phyloP scores from a whole-genome alignment of 2,113 vertebrate species.

The Atherinomorus stipes region DNA sequence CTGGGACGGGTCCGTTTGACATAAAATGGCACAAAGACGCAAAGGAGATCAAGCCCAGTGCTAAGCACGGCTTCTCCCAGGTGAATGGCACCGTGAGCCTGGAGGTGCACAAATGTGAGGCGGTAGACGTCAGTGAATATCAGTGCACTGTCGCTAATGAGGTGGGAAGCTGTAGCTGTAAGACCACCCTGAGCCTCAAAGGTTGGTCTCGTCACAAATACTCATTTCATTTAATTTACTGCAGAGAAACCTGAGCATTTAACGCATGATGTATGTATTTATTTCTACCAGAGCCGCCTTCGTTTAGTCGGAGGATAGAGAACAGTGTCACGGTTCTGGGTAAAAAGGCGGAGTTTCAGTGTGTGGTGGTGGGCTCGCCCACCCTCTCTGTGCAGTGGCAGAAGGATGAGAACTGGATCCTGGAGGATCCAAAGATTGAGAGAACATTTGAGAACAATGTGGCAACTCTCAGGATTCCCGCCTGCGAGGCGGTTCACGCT shows the following conservation, averaged over 20 bases:
- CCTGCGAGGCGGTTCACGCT: constrained; percentile 85
- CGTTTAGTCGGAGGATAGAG: constrained; percentile 90
- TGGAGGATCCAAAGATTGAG: constrained; percentile 88
- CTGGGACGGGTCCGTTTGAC: constrained; percentile 91
- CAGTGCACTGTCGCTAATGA: constrained; percentile 92
- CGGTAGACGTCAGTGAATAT: constrained; percentile 93
- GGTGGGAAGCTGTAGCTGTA: constrained; percentile 92
- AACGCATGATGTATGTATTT: constrained; percentile 26
- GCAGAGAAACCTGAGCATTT: not conserved
- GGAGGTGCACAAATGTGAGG: constrained; percentile 89
- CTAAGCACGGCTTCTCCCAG: constrained; percentile 88
- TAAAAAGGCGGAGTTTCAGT: constrained; percentile 87
- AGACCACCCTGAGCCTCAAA: constrained; percentile 90
- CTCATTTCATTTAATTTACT: not conserved
- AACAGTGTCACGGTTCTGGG: constrained; percentile 89
- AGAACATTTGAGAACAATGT: constrained; percentile 88
- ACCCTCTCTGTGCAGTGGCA: constrained; percentile 93
- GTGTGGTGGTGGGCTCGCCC: constrained; percentile 86
- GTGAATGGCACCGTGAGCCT: constrained; percentile 85
- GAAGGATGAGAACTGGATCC: constrained; percentile 93
- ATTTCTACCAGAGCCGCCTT: constrained; percentile 87
- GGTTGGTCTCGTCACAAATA: constrained; percentile 84
- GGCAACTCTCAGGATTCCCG: constrained; percentile 86
- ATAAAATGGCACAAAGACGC: constrained; percentile 94
- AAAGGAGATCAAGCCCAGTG: constrained; percentile 92